phyloP scores from a whole-genome alignment of 2,113 vertebrate genomes.

The Strigops habroptila region DNA sequence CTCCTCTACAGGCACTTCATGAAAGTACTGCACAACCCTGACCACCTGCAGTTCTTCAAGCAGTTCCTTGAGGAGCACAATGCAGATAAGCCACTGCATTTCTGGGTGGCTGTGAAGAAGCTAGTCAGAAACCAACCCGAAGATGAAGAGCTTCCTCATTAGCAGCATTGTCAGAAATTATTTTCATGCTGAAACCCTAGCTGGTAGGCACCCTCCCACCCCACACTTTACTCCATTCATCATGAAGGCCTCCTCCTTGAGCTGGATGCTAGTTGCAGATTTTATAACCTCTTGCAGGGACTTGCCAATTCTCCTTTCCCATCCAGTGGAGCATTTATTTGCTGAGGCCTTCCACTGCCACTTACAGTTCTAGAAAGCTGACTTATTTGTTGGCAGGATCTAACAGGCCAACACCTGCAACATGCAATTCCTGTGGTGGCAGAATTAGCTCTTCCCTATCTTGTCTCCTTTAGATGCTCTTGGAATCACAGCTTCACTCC shows the following conservation, averaged over 20 bases:
- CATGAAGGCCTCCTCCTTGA: not conserved
- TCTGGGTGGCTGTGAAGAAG: constrained; percentile 58
- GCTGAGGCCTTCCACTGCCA: not conserved
- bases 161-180: constrained; percentile 42
- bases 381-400: not conserved
- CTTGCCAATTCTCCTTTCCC: not conserved
- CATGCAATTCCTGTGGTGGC: not conserved
- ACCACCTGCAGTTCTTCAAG: constrained; percentile 56
- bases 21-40: constrained; percentile 50
- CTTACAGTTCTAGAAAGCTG: not conserved
- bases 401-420: not conserved
- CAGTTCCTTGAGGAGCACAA: constrained; percentile 54
- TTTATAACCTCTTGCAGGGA: not conserved
- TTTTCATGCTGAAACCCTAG: constrained; percentile 1
- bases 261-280: not conserved
- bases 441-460: not conserved
- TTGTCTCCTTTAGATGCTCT: not conserved
- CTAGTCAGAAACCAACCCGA: constrained; percentile 10
- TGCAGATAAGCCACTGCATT: constrained; percentile 20
- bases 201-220: constrained; percentile 23
- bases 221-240: not conserved
- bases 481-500: not conserved
- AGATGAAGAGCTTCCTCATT: not conserved
- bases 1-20: constrained; percentile 44
- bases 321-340: not conserved